Conservation (phyloP, 2,113 vertebrate genomes). For the Amazona guildingii region DNA sequence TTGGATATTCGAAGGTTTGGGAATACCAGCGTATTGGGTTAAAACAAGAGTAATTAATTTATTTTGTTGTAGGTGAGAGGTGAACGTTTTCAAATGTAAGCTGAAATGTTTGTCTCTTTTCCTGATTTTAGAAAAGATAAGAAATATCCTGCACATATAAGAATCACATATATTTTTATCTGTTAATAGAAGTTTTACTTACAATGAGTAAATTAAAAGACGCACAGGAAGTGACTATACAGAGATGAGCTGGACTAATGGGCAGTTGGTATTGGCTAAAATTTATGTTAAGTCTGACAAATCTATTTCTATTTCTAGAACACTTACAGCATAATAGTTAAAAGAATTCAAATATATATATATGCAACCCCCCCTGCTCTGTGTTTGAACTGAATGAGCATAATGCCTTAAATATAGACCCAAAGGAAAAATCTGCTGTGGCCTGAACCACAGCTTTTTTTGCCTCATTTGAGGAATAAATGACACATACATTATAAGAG, state of each 20-base stretch:
- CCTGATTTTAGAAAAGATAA: not conserved
- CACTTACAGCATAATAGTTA: not conserved
- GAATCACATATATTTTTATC: not conserved
- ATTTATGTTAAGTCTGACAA: not conserved
- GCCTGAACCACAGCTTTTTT: constrained; percentile 5
- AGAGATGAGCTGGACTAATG: not conserved
- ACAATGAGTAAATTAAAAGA: not conserved
- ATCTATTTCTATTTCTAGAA: not conserved
- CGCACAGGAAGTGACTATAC: not conserved
- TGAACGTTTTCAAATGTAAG: not conserved
- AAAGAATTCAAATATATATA: not conserved
- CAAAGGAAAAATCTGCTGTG: not conserved
- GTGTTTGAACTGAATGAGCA: not conserved
- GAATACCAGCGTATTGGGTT: not conserved
- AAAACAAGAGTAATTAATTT: not conserved
- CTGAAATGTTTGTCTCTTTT: not conserved
- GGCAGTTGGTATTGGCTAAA: not conserved
- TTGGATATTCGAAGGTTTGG: not conserved
- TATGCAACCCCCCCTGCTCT: not conserved
- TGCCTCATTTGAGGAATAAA: constrained; percentile 27
- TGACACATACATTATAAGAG: not conserved
- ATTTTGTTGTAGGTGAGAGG: not conserved
- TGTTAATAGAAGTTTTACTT: not conserved
- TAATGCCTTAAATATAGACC: not conserved
- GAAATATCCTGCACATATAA: not conserved